These are phyloP conservation scores for Holothuria scabra DNA, from an alignment of 53 echinoderm and acorn worm genomes.

Conservation along the genomic window DNA sequence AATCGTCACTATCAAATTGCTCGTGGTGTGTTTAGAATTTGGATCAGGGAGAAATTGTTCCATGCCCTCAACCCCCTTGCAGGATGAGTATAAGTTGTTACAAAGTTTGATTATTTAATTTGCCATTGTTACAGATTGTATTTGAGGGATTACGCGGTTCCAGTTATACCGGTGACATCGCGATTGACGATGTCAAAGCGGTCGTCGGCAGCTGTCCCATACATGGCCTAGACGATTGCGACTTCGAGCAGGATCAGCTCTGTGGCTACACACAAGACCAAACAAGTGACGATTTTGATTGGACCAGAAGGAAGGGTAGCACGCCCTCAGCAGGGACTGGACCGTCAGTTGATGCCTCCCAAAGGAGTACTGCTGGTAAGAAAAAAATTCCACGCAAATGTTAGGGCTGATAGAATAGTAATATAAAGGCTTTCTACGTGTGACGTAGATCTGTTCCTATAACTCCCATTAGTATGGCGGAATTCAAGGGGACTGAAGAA, in stretches of 20 bases:
- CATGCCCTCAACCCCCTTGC: too few relatives aligned
- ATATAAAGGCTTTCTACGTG: too few relatives aligned
- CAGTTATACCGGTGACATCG: slow-evolving; percentile 73
- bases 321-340: slow-evolving; percentile 63
- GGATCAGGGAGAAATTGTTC: too few relatives aligned
- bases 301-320: slow-evolving; percentile 47
- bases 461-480: too few relatives aligned
- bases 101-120: neutral
- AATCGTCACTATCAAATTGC: too few relatives aligned
- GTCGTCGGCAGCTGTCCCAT: neutral
- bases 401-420: neutral
- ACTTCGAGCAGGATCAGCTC: slow-evolving; percentile 57
- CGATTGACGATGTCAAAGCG: slow-evolving; percentile 72
- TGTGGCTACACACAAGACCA: slow-evolving; percentile 69
- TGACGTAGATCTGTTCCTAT: too few relatives aligned
- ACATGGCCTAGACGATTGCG: slow-evolving; percentile 51
- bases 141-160: slow-evolving; percentile 81
- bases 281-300: slow-evolving; percentile 71
- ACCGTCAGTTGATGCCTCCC: slow-evolving; percentile 48
- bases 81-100: too few relatives aligned
- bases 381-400: too few relatives aligned
- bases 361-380: slow-evolving; percentile 59
- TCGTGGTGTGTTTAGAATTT: too few relatives aligned
- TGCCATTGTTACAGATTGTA: slow-evolving; percentile 53
- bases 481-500: too few relatives aligned